Evolutionary conservation across 2,113 vertebrate species (phyloP).

Genomic region (Mormoops blainvillei): DNA sequence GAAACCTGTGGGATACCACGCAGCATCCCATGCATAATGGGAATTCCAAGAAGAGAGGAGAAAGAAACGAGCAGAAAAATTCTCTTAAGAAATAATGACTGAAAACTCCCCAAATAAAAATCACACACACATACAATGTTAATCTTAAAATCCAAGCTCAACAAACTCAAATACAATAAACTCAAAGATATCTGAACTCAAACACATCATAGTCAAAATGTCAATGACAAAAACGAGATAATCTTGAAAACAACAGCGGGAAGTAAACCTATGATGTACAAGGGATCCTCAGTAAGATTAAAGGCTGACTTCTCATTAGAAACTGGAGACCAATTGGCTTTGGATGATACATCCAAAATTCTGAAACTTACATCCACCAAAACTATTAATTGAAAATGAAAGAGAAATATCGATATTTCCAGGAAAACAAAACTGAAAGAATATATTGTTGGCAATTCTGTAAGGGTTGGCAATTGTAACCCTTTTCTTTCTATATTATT

Average conservation of each 20-base stretch:
- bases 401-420: not conserved
- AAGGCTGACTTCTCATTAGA: not conserved
- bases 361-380: not conserved
- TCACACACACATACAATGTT: not conserved
- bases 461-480: too few species aligned
- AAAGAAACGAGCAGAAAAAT: not conserved
- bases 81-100: not conserved
- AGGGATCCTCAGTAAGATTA: not conserved
- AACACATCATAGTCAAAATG: not conserved
- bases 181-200: not conserved
- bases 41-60: not conserved
- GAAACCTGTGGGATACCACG: not conserved
- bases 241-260: not conserved
- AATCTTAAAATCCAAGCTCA: not conserved
- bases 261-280: not conserved
- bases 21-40: not conserved
- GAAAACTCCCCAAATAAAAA: not conserved
- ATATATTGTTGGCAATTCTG: not conserved
- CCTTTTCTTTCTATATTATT: not conserved
- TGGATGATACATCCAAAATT: not conserved
- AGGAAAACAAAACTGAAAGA: not conserved
- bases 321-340: not conserved
- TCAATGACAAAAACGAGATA: not conserved
- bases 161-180: not conserved
- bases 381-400: not conserved